Evolutionary conservation across 2,113 vertebrate species (phyloP), one percentile per base, ranked within the genome.

Genomic region (Myrmophylax atrothorax): DNA sequence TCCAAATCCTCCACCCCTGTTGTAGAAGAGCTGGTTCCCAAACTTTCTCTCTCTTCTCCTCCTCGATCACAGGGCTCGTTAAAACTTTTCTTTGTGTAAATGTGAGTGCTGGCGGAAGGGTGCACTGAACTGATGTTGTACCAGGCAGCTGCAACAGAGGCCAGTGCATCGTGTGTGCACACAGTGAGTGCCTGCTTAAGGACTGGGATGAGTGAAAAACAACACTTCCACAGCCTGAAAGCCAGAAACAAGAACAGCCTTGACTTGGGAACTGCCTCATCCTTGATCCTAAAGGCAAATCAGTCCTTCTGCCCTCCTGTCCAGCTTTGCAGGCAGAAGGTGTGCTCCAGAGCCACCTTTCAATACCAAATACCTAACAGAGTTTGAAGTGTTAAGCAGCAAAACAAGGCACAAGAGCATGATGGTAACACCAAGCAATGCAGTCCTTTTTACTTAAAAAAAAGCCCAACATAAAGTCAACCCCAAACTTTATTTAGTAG

Each of bases 401-500:
- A 67, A 58, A 74, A 66, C 19, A 33, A 56, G 29, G 50, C 35
- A 59, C 20, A 50, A 46, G 47, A 92, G 6, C 64, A 20, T 7
- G 6, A 74, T 3, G 79, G 19, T 8, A 83, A 53, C 23, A 92
- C n/a, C 52, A 75, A 92, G 25, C 22, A 82, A 89, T 2, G 6
- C 35, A 58, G 7, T 38, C 16, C 19, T 88, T 81, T 72, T 10
- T 86, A 60, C 42, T 31, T 17, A 17, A 37, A 50, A 40, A 59
- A 40, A 9, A 4, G 1, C 1, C 6, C 49, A 80, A 44, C 97
- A 44, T 40, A 62, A 79, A 75, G 19, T 47, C 46, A 87, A 59
- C 52, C 8, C 58, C 35, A 56, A 85, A 33, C 98, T 98, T 82
- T 98, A 98, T 96, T 98, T 96, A 31, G 96, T 96, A 93, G 88